Evolutionary conservation across 2,113 vertebrate species (phyloP).

Genomic region (Embiotoca jacksoni): DNA sequence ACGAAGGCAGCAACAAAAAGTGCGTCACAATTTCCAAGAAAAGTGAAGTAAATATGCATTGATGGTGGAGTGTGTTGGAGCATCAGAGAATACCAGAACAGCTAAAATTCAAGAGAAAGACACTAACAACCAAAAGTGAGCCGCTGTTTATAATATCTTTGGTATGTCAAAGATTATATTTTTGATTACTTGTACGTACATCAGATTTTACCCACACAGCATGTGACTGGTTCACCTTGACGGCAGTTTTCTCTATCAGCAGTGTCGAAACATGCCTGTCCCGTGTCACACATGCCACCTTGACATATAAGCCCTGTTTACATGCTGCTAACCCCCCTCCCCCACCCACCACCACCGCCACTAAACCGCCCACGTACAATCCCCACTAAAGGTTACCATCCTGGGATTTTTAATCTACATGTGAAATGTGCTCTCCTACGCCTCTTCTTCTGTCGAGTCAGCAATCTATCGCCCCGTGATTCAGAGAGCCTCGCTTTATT

Average conservation of each 20-base stretch:
- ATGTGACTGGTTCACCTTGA: slow-evolving; percentile 6
- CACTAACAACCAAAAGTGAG: no score
- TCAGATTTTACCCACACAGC: background rate
- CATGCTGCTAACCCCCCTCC: slow-evolving; percentile 30
- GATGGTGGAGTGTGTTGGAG: no score
- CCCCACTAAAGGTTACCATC: slow-evolving; percentile 74
- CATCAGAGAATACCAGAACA: no score
- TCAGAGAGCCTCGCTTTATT: slow-evolving; percentile 75
- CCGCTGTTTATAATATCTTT: no score
- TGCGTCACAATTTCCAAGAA: no score
- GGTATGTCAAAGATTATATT: background rate
- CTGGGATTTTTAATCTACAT: slow-evolving; percentile 79
- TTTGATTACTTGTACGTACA: background rate
- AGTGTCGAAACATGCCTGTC: slow-evolving; percentile 46
- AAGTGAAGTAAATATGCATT: no score
- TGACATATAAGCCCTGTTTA: slow-evolving; percentile 73
- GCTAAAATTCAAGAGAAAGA: no score
- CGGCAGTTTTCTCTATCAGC: slow-evolving; percentile 11
- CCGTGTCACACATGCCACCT: slow-evolving; percentile 75
- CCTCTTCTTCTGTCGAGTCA: slow-evolving; percentile 93
- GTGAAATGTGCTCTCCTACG: slow-evolving; percentile 77
- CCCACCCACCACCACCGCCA: background rate
- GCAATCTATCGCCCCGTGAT: slow-evolving; percentile 84
- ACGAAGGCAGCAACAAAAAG: no score
- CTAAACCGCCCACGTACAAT: slow-evolving; percentile 47